These are phyloP conservation scores for Periplaneta americana DNA, from an alignment of 1,140 invertebrate genomes.

Conservation along the genomic window DNA sequence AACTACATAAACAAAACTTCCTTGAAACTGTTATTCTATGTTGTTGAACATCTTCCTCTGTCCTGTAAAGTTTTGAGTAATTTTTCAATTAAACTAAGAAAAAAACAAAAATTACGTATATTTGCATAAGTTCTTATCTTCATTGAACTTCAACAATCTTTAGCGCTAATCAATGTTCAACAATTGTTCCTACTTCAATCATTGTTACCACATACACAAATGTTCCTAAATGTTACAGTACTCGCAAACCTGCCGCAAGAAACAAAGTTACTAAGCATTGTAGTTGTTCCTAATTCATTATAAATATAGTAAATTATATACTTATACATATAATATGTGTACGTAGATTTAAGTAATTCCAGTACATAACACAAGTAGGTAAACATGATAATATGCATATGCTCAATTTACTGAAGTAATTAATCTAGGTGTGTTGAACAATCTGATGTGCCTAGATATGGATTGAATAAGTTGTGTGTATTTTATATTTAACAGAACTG, in stretches of 20 bases:
- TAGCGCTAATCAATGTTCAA: neutral
- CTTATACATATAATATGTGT: neutral
- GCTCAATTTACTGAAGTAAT: neutral
- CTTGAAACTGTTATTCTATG: neutral
- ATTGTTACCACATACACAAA: neutral
- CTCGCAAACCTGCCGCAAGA: neutral
- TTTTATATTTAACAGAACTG: neutral
- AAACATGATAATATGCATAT: neutral
- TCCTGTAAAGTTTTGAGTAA: neutral
- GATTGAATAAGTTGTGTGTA: neutral
- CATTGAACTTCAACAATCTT: neutral
- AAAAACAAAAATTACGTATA: neutral
- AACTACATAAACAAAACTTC: neutral
- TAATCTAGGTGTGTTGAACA: neutral
- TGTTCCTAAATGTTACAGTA: neutral
- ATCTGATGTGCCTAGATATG: neutral
- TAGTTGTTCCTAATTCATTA: neutral
- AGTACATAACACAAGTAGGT: neutral
- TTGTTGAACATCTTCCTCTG: neutral
- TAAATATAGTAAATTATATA: neutral
- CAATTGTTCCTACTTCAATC: neutral
- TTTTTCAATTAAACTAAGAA: too few relatives aligned
- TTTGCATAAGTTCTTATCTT: neutral
- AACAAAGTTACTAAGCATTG: neutral
- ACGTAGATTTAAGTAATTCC: neutral